phyloP scores from a whole-genome alignment of 1,140 invertebrate species.

The Tetramorium simillimum region DNA sequence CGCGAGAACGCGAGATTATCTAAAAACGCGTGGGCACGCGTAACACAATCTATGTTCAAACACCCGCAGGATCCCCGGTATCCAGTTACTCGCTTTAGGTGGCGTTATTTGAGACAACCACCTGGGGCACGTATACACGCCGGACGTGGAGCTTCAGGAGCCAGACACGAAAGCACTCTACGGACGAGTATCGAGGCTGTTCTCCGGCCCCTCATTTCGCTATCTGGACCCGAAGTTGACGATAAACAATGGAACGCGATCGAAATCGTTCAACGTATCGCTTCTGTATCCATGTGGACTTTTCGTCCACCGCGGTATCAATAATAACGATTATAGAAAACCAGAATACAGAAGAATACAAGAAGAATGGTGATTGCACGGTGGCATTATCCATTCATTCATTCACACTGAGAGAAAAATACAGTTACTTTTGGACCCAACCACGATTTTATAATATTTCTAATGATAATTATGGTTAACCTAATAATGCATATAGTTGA shows the following conservation, averaged over 20 bases:
- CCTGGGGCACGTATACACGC: slow-evolving; percentile 52
- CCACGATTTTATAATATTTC: too few species aligned
- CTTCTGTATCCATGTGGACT: not conserved
- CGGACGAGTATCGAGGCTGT: not conserved
- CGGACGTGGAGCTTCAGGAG: slow-evolving; percentile 38
- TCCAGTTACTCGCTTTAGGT: slow-evolving; percentile 57
- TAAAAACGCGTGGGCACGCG: slow-evolving; percentile 37
- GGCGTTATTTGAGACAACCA: slow-evolving; percentile 60
- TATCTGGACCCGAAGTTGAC: slow-evolving; percentile 21
- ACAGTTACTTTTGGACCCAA: too few species aligned
- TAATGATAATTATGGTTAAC: too few species aligned
- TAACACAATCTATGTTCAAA: slow-evolving; percentile 57
- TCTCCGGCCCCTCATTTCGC: not conserved
- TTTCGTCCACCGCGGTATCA: not conserved
- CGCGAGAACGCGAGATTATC: slow-evolving; percentile 26
- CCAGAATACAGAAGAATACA: not conserved
- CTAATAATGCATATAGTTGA: too few species aligned
- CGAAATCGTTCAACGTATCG: slow-evolving; percentile 16
- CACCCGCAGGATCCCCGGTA: slow-evolving; percentile 48
- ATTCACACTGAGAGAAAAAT: too few species aligned
- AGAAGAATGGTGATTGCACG: not conserved
- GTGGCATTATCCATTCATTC: not conserved
- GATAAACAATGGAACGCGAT: slow-evolving; percentile 5
- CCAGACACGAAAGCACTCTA: slow-evolving; percentile 46
- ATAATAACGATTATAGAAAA: not conserved